These are phyloP conservation scores for Caradrina kadenii DNA, from an alignment of 2,888 invertebrate species.

Conservation along the genomic window DNA sequence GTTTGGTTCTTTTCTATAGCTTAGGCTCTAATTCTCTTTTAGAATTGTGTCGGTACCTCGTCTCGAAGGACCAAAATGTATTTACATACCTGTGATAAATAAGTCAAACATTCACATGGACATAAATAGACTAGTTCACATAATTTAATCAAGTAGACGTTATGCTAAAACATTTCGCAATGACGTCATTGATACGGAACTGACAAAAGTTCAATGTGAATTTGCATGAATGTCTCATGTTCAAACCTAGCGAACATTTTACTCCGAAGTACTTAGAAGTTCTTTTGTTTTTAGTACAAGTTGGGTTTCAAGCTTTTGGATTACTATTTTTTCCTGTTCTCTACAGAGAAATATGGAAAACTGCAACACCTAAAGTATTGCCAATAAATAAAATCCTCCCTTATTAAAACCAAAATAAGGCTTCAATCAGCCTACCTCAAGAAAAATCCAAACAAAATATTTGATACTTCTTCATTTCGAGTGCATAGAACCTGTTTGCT, in stretches of 20 bases:
- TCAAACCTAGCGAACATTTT: neutral
- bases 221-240: neutral
- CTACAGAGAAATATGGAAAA: too few species aligned
- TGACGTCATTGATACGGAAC: slow-evolving; percentile 4
- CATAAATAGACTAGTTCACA: neutral
- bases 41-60: neutral
- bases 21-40: too few species aligned
- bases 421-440: slow-evolving; percentile 25
- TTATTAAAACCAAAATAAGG: neutral
- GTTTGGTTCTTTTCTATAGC: too few species aligned
- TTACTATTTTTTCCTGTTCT: too few species aligned
- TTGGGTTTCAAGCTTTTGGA: too few species aligned
- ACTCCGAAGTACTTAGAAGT: too few species aligned
- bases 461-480: slow-evolving; percentile 39
- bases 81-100: neutral
- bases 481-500: slow-evolving; percentile 64
- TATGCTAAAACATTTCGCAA: slow-evolving; percentile 11
- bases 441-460: slow-evolving; percentile 17
- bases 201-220: neutral
- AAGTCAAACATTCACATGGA: slow-evolving; percentile 1
- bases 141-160: slow-evolving; percentile 4
- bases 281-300: too few species aligned
- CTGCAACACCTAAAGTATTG: neutral
- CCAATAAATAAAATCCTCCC: too few species aligned
- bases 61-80: neutral